Percentiles rank a stretch among this genome's conserved stretches.
Evolutionary conservation across 2,797 vertebrate genomes (phyloP).

Genomic region (Euthynnus affinis): DNA sequence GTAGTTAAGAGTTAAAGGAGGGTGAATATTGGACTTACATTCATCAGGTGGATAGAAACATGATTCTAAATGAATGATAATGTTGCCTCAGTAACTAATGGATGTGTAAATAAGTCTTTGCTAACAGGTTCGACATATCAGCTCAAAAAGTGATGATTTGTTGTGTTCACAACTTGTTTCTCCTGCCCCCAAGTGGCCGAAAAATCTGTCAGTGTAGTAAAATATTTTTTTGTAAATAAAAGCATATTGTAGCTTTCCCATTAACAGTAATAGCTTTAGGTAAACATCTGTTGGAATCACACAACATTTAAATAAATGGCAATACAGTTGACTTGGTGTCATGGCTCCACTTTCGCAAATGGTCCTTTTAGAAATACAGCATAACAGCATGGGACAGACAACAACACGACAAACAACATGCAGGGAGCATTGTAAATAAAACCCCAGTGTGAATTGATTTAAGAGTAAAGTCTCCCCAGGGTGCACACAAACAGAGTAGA

Average conservation of each 20-base stretch:
- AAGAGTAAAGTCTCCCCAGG: not conserved
- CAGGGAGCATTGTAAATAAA: slow-evolving; percentile 22
- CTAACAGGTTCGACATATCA: not conserved
- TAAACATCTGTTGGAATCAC: not conserved
- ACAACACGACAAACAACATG: not conserved
- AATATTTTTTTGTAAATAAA: not conserved
- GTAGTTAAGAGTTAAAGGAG: too few species aligned
- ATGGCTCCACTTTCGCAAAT: not conserved
- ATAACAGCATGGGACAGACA: not conserved
- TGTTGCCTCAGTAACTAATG: not conserved
- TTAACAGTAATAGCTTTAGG: not conserved
- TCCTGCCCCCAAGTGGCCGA: too few species aligned
- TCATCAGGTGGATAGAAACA: too few species aligned
- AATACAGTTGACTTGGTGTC: not conserved
- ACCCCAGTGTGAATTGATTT: slow-evolving; percentile 22
- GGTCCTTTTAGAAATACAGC: not conserved
- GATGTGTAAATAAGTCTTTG: too few species aligned
- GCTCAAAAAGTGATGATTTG: not conserved
- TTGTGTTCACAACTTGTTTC: not conserved
- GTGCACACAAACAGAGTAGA: not conserved
- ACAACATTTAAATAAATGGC: not conserved
- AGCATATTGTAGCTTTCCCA: not conserved
- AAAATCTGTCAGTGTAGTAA: too few species aligned
- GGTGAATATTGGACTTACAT: too few species aligned
- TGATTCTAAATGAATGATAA: not conserved